A percentile compares a stretch with the other conserved stretches of the same genome.
Conservation (phyloP, 2,888 invertebrate genomes). For the Aspidiotus rigidus region DNA sequence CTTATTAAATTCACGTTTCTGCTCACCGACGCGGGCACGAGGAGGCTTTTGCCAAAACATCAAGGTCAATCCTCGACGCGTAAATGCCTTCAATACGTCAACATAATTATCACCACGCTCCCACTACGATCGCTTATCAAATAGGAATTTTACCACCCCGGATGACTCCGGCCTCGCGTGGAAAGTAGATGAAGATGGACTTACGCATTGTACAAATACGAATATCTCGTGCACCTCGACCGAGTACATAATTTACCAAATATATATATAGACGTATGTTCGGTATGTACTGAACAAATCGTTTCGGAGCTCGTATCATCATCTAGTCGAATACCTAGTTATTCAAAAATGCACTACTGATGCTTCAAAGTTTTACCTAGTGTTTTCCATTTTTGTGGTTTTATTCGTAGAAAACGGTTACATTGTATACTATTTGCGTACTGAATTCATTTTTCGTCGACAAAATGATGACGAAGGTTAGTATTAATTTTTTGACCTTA, state of each 20-base stretch:
- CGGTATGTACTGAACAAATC: constrained; percentile 16
- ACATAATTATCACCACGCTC: not conserved
- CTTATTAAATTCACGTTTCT: constrained; percentile 27
- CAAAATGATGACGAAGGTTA: too few relatives aligned
- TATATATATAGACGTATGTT: not conserved
- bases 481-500: too few relatives aligned
- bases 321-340: too few relatives aligned
- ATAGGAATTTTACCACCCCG: constrained; percentile 25
- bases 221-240: not conserved
- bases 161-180: constrained; percentile 9
- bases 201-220: not conserved
- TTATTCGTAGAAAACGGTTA: too few relatives aligned
- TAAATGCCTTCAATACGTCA: not conserved
- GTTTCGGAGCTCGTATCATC: constrained; percentile 7
- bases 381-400: too few relatives aligned
- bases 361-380: too few relatives aligned
- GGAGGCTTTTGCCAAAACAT: constrained; percentile 15
- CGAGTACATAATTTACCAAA: not conserved
- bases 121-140: constrained; percentile 24
- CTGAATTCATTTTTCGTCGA: too few relatives aligned
- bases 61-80: constrained; percentile 11
- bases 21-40: constrained; percentile 12
- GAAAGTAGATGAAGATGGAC: constrained; percentile 21
- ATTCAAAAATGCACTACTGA: too few relatives aligned
- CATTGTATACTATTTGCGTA: too few relatives aligned